phyloP scores from a whole-genome alignment of 2,797 vertebrate genomes.

The Podargus strigoides region DNA sequence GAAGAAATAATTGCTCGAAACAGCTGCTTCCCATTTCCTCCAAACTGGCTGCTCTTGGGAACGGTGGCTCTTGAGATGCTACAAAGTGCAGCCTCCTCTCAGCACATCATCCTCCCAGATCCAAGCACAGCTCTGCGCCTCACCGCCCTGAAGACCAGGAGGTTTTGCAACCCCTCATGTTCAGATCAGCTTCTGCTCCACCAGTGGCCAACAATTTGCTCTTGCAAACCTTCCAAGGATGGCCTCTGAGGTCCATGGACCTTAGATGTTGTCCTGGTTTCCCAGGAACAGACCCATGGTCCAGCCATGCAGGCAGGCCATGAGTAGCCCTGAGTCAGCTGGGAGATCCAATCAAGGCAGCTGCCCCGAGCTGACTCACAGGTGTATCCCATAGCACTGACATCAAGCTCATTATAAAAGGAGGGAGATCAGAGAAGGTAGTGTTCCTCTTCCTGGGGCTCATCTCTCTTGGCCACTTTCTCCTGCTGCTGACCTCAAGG shows the following conservation, averaged over 20 bases:
- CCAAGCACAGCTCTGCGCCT: neutral
- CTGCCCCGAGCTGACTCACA: no score
- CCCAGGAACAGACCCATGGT: no score
- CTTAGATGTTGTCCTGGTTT: no score
- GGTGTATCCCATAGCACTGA: no score
- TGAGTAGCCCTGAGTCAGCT: no score
- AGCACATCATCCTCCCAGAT: neutral
- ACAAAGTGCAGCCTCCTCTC: neutral
- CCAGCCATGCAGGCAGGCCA: no score
- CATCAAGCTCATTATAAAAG: no score
- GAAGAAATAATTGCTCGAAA: neutral
- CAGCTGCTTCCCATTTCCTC: neutral
- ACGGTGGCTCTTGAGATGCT: rapidly evolving
- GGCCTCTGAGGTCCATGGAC: neutral
- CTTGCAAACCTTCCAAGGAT: neutral
- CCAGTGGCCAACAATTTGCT: neutral
- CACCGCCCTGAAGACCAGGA: neutral
- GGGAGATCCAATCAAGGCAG: no score
- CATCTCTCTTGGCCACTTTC: no score
- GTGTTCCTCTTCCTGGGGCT: no score
- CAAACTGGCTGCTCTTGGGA: neutral
- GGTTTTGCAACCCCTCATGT: neutral
- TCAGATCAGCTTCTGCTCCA: neutral
- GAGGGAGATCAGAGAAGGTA: no score
- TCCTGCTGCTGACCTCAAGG: no score